Conservation (phyloP, 1,140 invertebrate genomes). For the Pentalonia nigronervosa region DNA sequence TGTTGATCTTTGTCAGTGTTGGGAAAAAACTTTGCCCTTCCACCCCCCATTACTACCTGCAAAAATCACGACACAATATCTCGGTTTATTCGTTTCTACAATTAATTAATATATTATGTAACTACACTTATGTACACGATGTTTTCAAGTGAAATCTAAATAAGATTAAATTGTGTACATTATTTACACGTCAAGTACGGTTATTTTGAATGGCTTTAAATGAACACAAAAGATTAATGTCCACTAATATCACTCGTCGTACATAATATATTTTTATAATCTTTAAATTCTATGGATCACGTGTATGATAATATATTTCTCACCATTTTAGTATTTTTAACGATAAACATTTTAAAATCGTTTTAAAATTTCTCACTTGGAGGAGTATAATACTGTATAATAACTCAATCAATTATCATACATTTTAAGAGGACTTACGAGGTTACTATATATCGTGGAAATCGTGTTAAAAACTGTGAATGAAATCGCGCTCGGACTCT, state of each 20-base stretch:
- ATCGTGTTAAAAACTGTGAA: not conserved
- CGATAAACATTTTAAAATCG: too few relatives aligned
- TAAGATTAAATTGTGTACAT: not conserved
- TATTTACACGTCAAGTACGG: not conserved
- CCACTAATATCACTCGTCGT: not conserved
- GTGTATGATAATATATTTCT: not conserved
- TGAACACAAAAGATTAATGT: not conserved
- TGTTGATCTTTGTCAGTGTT: slow-evolving; percentile 54
- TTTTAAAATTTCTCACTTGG: not conserved
- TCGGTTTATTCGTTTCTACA: not conserved
- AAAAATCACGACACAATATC: not conserved
- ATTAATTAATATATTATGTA: not conserved
- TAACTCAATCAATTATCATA: not conserved
- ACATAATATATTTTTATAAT: not conserved
- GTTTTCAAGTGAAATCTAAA: not conserved
- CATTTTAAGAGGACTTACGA: accelerated
- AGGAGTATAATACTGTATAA: not conserved
- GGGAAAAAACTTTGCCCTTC: slow-evolving; percentile 69
- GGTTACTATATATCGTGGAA: not conserved
- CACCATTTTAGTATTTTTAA: not conserved
- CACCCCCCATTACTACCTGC: slow-evolving; percentile 67
- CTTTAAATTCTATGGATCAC: not conserved
- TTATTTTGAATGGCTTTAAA: not conserved
- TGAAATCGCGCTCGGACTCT: not conserved
- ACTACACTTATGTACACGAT: not conserved